Conservation (phyloP, 2,888 invertebrate species). For the Malthinus flaveolus region DNA sequence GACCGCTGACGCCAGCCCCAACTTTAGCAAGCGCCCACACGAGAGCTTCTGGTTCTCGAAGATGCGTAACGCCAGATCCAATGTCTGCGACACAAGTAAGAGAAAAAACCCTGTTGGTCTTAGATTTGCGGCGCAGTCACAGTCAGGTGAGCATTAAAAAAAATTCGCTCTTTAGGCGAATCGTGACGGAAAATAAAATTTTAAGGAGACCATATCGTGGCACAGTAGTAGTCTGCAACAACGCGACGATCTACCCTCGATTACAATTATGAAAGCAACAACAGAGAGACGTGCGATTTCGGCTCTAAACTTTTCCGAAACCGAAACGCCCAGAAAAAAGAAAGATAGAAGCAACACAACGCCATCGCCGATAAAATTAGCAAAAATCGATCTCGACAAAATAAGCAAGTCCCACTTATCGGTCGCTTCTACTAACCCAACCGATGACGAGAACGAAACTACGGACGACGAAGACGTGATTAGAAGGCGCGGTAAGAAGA, state of each 20-base stretch:
- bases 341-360: conserved; percentile 18
- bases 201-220: conserved; percentile 58
- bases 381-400: conserved; percentile 11
- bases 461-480: conserved; percentile 62
- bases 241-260: conserved; percentile 49
- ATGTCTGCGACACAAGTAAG: conserved; percentile 52
- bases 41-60: conserved; percentile 65
- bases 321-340: conserved; percentile 16
- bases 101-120: conserved; percentile 69
- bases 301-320: background rate
- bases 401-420: conserved; percentile 43
- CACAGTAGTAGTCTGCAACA: conserved; percentile 51
- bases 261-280: conserved; percentile 45
- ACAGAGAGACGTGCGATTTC: conserved; percentile 32
- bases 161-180: background rate
- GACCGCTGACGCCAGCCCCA: conserved; percentile 79
- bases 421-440: conserved; percentile 54
- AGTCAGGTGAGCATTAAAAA: conserved; percentile 68
- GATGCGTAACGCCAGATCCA: conserved; percentile 76
- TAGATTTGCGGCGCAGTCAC: conserved; percentile 70
- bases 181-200: background rate
- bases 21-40: conserved; percentile 75
- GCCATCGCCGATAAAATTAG: conserved; percentile 12
- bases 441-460: conserved; percentile 41
- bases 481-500: conserved; percentile 60